These are phyloP conservation scores for Xanthostigma xanthostigma DNA, from an alignment of 2,888 invertebrate species.

Conservation along the genomic window DNA sequence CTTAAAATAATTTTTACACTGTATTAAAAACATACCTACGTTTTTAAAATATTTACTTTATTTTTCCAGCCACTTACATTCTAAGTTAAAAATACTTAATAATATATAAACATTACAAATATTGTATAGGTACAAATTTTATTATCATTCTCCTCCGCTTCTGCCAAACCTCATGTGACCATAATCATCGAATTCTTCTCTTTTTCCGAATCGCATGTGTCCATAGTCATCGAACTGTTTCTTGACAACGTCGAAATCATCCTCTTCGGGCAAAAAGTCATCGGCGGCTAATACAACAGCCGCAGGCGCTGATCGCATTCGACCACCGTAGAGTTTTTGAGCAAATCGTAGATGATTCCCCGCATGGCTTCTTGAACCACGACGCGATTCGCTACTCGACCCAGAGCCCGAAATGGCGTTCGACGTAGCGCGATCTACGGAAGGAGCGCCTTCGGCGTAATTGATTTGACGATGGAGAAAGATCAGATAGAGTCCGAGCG, in stretches of 20 bases:
- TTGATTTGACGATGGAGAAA: conserved; percentile 10
- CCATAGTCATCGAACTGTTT: conserved; percentile 44
- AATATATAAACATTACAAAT: not conserved
- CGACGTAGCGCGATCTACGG: conserved; percentile 10
- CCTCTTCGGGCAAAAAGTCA: conserved; percentile 22
- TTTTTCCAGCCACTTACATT: too few species aligned
- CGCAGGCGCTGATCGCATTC: conserved; percentile 18
- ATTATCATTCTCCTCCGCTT: conserved; percentile 25
- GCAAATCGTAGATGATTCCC: conserved; percentile 13
- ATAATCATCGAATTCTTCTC: conserved; percentile 59
- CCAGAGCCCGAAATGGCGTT: conserved; percentile 14
- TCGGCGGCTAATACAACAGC: conserved; percentile 15
- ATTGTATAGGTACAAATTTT: too few species aligned
- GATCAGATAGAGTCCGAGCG: conserved; percentile 11
- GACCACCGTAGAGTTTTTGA: conserved; percentile 8
- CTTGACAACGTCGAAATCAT: conserved; percentile 33
- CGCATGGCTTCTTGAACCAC: conserved; percentile 11
- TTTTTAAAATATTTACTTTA: too few species aligned
- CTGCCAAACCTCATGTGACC: conserved; percentile 61
- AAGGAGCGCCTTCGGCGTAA: conserved; percentile 10
- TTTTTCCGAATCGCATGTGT: conserved; percentile 43
- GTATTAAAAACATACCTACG: too few species aligned
- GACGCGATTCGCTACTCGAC: not conserved
- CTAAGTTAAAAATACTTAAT: not conserved
- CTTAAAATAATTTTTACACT: too few species aligned